These are phyloP conservation scores for Pelvicachromis taeniatus DNA, from an alignment of 2,113 vertebrate species.

Conservation along the genomic window DNA sequence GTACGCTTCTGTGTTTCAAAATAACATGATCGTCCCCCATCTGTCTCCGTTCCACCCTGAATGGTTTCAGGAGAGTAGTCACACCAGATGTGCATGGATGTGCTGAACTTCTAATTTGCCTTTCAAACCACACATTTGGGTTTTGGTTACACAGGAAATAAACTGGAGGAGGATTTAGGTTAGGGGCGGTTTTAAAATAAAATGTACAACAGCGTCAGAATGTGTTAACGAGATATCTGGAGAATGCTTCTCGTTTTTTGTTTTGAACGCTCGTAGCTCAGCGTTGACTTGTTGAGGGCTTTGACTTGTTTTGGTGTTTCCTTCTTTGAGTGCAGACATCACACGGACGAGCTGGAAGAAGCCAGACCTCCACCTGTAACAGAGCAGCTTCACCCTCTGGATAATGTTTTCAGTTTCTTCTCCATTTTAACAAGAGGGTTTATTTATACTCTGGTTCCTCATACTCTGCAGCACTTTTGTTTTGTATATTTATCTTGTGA, in stretches of 20 bases:
- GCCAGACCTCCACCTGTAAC: not conserved
- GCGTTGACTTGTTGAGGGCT: not conserved
- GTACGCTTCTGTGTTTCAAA: not conserved
- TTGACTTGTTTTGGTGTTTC: not conserved
- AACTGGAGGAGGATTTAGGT: not conserved
- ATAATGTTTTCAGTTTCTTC: not conserved
- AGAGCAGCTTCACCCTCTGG: not conserved
- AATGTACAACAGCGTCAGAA: not conserved
- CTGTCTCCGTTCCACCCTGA: not conserved
- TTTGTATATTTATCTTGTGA: slow-evolving; percentile 63
- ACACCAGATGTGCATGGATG: not conserved
- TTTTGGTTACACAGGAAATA: not conserved
- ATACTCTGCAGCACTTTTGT: slow-evolving; percentile 39
- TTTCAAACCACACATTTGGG: not conserved
- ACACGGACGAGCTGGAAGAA: not conserved
- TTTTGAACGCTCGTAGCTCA: not conserved
- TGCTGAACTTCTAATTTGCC: not conserved
- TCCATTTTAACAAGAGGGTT: slow-evolving; percentile 14
- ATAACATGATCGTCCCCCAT: not conserved
- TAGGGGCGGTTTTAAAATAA: not conserved
- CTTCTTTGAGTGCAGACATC: not conserved
- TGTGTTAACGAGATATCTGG: not conserved
- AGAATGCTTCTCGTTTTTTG: not conserved
- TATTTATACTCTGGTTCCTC: slow-evolving; percentile 39
- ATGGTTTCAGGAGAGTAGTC: not conserved